Conservation (phyloP, 30 jellyfish, hydroid and myxozoan species). For the Aurelia coerulea region DNA sequence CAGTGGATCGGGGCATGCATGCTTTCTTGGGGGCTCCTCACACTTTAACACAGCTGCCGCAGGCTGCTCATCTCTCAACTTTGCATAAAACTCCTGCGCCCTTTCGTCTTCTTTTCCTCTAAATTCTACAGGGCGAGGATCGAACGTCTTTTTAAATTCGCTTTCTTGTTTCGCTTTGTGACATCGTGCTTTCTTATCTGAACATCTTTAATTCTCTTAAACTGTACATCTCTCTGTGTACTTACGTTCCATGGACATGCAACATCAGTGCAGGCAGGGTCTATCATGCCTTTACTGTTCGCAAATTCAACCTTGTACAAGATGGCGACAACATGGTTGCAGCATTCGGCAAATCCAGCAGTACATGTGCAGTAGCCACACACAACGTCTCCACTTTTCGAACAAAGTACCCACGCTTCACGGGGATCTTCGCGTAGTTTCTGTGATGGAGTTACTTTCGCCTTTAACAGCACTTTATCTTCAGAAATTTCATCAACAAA, state of each 20-base stretch:
- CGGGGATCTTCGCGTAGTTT: too few species aligned
- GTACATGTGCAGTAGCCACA: conserved; percentile 73
- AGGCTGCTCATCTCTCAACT: neutral
- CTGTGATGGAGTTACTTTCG: neutral
- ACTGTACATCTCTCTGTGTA: conserved; percentile 42
- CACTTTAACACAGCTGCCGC: conserved; percentile 44
- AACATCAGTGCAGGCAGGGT: conserved; percentile 58
- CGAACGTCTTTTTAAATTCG: neutral
- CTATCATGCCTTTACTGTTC: conserved; percentile 1
- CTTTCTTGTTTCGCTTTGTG: neutral
- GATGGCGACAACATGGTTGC: conserved; percentile 56
- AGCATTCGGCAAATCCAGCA: neutral
- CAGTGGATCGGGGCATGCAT: neutral
- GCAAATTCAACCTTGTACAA: conserved; percentile 51
- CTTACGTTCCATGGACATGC: conserved; percentile 43
- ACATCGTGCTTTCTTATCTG: conserved; percentile 19
- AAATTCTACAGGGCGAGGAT: neutral
- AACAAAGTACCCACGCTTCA: too few species aligned
- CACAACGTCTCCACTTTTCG: neutral
- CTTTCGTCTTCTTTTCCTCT: conserved; percentile 5
- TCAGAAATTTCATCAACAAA: conserved; percentile 48
- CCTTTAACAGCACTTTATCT: conserved; percentile 59
- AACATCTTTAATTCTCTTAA: conserved; percentile 16
- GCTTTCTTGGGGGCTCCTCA: neutral
- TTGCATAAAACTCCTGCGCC: conserved; percentile 9